Base-by-base conservation (phyloP, 2,797 vertebrate species). In the Lophotriccus pileatus region DNA sequence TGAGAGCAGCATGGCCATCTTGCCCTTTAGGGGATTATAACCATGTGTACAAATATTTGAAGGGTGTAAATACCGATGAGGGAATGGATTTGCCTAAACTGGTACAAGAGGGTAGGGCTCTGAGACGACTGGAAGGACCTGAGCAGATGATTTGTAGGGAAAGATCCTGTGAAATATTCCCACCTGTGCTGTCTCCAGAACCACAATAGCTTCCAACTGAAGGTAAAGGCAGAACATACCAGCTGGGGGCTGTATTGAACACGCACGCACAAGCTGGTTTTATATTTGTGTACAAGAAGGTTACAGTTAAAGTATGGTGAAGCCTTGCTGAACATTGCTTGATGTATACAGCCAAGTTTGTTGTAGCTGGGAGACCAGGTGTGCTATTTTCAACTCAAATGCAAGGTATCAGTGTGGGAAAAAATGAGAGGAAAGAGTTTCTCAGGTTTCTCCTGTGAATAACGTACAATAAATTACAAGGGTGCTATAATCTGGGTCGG, bases 201-300 rank as follows among this genome's bases (percentile, higher is more conserved):
- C 69, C 69, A 56, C 59, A 68, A 18, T 32, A 73, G 22, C 44
- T 94, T 94, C 73, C 55, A 87, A 23, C 0, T 84, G 86, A 70
- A 90, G 87, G 78, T 92, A 55, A 91, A 89, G 64, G 82, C 68
- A 89, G 85, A 94, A 80, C 58, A 37, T 82, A 74, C 58, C 84
- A 91, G 75, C 64, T 89, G 91, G 82, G 55, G 28, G 44, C 68
- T 89, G 62, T 56, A 47, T 68, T 88, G 76, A 88, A 85, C 73
- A 62, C 6, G 3, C 39, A 68, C 24, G 41, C 67, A 84, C 81
- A 85, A 80, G n/a, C 53, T 87, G 39, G 17, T 60, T 94, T 87
- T 86, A 10, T 83, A 21, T 85, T 93, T 92, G 49, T 50, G 9
- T 91, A 53, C 63, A 60, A 32, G 84, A 74, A 87, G 83, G 72